These are phyloP conservation scores for Perodicticus potto DNA, from an alignment of 2,797 vertebrate species.

Conservation along the genomic window DNA sequence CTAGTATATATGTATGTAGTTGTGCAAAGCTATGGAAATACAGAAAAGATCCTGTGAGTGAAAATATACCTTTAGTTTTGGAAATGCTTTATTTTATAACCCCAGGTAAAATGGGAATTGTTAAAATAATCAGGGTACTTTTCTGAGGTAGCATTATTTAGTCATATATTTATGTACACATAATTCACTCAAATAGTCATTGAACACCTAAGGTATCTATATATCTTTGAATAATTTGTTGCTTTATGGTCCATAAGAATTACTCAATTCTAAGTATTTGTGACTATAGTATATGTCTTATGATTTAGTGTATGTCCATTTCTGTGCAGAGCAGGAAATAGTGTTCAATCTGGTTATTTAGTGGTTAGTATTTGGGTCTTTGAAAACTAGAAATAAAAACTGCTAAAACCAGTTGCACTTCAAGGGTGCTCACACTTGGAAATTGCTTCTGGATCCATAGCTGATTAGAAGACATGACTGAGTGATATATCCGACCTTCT, in stretches of 20 bases:
- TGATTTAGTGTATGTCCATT: not conserved
- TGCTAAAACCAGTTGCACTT: not conserved
- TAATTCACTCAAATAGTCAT: constrained; percentile 4
- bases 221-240: constrained; percentile 30
- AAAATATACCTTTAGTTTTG: constrained; percentile 22
- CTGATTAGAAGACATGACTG: not conserved
- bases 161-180: not conserved
- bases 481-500: not conserved
- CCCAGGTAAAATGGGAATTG: not conserved
- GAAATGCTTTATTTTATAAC: constrained; percentile 28
- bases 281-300: not conserved
- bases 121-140: constrained; percentile 19
- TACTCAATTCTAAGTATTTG: not conserved
- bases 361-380: not conserved
- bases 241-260: constrained; percentile 26
- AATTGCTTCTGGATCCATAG: constrained; percentile 11
- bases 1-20: not conserved
- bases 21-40: not conserved
- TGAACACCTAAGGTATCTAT: constrained; percentile 7
- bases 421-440: not conserved
- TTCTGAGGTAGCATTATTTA: not conserved
- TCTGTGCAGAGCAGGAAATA: not conserved
- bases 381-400: not conserved
- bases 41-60: not conserved
- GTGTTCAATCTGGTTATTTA: constrained; percentile 19